Evolutionary conservation across 2,888 invertebrate species (phyloP), one percentile per base, ranked within the genome.

Genomic region (Octonoba sinensis): DNA sequence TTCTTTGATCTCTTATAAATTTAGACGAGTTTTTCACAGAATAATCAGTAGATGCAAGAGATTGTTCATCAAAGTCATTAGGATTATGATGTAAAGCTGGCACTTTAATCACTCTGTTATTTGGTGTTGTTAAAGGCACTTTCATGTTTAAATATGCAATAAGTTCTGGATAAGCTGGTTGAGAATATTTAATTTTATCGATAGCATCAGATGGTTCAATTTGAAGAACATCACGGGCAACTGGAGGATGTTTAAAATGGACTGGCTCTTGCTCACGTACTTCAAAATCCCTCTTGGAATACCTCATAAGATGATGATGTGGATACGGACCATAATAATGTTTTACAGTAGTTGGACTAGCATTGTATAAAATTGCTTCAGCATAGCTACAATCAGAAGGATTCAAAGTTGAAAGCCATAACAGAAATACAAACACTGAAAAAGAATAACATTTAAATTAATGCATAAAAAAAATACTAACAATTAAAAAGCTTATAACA

Each of bases 151-250:
- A 57, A 66, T 62, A 57, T 27, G 60, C 51, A 54, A 51, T 70
- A 15, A 44, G n/a, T 24, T 62, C 64, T 27, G 60, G 47, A 51
- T 71, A 66, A 59, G 51, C 44, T 36, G 81, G 81, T 36, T 81
- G 81, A 12, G 81, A 81, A 64, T 74, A 81, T 51, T 81, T 81
- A 16, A 47, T 44, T n/a, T 22, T 51, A 74, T 70, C 74, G 24
- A 70, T 70, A 3, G 81, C 81, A 70, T 81, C 81, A 27, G 81
- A 81, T 20, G 81, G 74, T 69, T 74, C 81, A 62, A 81, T 81
- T 16, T 69, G 81, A 27, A 74, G 74, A 46, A 64, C 57, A 24
- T 79, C 79, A 47, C 20, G 12, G 6, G 49, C 11, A 46, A 76
- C 15, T 44, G 20, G 13, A 24, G 76, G 59, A 22, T 24, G 56